Conservation (phyloP, 2,888 invertebrate species). For the Phrixothrix hirtus region DNA sequence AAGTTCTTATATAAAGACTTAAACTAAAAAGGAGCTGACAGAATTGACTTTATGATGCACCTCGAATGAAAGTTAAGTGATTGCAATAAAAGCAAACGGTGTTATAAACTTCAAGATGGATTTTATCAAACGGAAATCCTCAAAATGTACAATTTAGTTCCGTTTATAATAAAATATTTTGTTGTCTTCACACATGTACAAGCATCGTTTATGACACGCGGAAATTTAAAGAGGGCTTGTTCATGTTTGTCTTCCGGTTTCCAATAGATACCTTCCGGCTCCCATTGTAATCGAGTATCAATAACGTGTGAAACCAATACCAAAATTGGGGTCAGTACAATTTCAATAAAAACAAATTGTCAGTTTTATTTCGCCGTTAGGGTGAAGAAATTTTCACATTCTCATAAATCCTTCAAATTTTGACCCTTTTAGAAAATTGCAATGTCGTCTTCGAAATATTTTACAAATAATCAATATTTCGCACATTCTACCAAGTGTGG, state of each 20-base stretch:
- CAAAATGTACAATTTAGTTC: background rate
- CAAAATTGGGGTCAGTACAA: slow-evolving; percentile 22
- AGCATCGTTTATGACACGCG: slow-evolving; percentile 10
- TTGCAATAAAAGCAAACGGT: background rate
- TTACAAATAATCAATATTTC: too few relatives aligned
- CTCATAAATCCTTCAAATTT: background rate
- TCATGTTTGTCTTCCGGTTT: slow-evolving; percentile 35
- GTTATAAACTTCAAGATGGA: background rate
- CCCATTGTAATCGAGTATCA: slow-evolving; percentile 33
- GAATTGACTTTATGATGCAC: too few relatives aligned
- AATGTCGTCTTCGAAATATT: too few relatives aligned
- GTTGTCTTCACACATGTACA: slow-evolving; percentile 1
- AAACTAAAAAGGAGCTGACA: too few relatives aligned
- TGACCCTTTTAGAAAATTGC: background rate
- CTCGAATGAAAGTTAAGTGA: background rate
- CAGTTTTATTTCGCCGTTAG: slow-evolving; percentile 17
- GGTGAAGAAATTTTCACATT: slow-evolving; percentile 6
- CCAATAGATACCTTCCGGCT: slow-evolving; percentile 33
- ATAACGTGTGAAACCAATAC: slow-evolving; percentile 32
- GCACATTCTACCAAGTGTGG: too few relatives aligned
- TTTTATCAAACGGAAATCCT: too few relatives aligned
- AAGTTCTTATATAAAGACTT: too few relatives aligned
- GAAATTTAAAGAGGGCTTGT: slow-evolving; percentile 9
- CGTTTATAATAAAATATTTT: background rate
- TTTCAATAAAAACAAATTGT: slow-evolving; percentile 26